Evolutionary conservation across 2,113 vertebrate species (phyloP).

Genomic region (Oryzias curvinotus): DNA sequence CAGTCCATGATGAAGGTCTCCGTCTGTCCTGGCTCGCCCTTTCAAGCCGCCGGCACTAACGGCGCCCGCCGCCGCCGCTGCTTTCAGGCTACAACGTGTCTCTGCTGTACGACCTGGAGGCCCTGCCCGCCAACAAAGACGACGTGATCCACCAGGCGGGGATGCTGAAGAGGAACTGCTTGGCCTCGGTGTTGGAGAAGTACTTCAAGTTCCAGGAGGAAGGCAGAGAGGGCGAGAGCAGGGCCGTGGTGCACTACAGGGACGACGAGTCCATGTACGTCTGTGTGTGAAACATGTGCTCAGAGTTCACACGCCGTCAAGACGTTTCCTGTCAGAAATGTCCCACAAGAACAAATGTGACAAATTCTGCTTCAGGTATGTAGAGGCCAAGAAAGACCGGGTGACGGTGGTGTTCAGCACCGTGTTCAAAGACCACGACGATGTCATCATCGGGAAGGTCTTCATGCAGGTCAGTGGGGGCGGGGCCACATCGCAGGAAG

Average conservation of each 20-base stretch:
- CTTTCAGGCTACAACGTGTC: conserved; percentile 68
- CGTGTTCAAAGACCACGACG: conserved; percentile 97
- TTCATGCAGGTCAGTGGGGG: conserved; percentile 90
- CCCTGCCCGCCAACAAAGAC: conserved; percentile 88
- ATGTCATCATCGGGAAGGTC: conserved; percentile 98
- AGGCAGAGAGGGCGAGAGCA: conserved; percentile 91
- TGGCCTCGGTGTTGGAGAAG: conserved; percentile 97
- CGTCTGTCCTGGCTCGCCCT: background rate
- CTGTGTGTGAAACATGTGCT: background rate
- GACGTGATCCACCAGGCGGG: conserved; percentile 91
- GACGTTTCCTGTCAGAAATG: too few relatives aligned
- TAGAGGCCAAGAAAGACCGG: conserved; percentile 96
- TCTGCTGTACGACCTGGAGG: conserved; percentile 83
- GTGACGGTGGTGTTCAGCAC: conserved; percentile 99
- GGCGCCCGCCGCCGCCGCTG: too few relatives aligned
- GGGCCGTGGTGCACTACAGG: conserved; percentile 97
- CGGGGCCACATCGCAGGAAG: too few relatives aligned
- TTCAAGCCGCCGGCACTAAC: background rate
- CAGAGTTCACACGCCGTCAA: too few relatives aligned
- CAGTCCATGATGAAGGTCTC: background rate
- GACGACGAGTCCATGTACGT: conserved; percentile 97
- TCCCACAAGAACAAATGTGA: background rate
- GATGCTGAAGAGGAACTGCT: conserved; percentile 97
- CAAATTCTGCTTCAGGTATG: conserved; percentile 79
- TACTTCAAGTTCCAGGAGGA: conserved; percentile 99